phyloP scores from a whole-genome alignment of 2,113 vertebrate genomes.

The Rhizomys pruinosus region DNA sequence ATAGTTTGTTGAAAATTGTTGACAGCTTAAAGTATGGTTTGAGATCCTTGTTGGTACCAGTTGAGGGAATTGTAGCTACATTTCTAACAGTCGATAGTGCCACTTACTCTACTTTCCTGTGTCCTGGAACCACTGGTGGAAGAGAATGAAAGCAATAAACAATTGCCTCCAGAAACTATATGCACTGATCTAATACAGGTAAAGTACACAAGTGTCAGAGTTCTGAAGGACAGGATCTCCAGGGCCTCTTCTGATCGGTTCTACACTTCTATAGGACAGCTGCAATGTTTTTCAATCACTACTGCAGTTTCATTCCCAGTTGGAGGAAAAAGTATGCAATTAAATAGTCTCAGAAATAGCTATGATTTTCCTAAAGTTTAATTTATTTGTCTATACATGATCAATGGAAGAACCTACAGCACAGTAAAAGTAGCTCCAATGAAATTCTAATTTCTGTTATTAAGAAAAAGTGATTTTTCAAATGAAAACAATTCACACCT shows the following conservation, averaged over 20 bases:
- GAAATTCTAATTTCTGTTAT: conserved; percentile 19
- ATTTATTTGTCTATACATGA: neutral
- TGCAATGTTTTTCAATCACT: neutral
- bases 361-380: conserved; percentile 31
- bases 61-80: neutral
- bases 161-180: neutral
- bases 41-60: neutral
- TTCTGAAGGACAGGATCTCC: conserved; percentile 1
- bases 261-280: neutral
- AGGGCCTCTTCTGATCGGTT: neutral
- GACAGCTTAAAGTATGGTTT: neutral
- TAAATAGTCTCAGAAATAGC: neutral
- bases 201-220: neutral
- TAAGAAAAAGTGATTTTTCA: neutral
- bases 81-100: neutral
- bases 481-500: neutral
- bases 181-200: neutral
- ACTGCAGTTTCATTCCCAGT: neutral
- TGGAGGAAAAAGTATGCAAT: neutral
- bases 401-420: neutral
- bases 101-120: conserved; percentile 22
- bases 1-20: conserved; percentile 3
- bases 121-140: neutral
- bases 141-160: neutral
- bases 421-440: neutral